Percentiles rank a stretch among this genome's conserved stretches.
Conservation (phyloP, 2,113 vertebrate genomes). For the Dinomys branickii region DNA sequence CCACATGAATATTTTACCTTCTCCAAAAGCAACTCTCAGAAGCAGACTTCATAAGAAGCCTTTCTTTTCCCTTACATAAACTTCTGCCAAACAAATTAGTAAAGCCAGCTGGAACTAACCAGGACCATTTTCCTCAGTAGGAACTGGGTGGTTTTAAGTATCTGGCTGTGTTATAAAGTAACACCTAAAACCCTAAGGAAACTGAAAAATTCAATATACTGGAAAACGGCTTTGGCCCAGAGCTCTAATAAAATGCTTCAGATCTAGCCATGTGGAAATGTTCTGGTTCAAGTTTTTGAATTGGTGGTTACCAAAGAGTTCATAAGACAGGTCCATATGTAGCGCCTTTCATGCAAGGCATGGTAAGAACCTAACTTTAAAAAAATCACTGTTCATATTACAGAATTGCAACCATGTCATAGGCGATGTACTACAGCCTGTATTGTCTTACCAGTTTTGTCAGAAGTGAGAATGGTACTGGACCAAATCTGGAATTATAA, state of each 20-base stretch:
- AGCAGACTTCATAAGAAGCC: slow-evolving; percentile 53
- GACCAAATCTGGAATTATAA: slow-evolving; percentile 70
- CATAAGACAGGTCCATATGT: slow-evolving; percentile 65
- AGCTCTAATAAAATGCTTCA: slow-evolving; percentile 42
- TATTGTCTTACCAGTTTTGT: slow-evolving; percentile 49
- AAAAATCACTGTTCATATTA: slow-evolving; percentile 61
- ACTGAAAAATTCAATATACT: slow-evolving; percentile 58
- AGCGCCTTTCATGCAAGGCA: slow-evolving; percentile 76
- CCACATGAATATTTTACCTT: slow-evolving; percentile 45
- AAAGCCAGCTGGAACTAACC: slow-evolving; percentile 46
- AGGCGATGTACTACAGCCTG: slow-evolving; percentile 57
- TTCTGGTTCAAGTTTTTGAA: slow-evolving; percentile 63
- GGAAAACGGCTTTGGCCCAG: slow-evolving; percentile 44
- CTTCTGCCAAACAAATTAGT: slow-evolving; percentile 37
- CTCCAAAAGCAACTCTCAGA: slow-evolving; percentile 34
- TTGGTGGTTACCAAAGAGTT: slow-evolving; percentile 79
- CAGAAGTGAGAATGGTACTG: slow-evolving; percentile 75
- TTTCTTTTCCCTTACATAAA: slow-evolving; percentile 33
- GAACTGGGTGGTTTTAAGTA: slow-evolving; percentile 44
- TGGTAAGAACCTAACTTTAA: slow-evolving; percentile 48
- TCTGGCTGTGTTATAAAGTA: slow-evolving; percentile 33
- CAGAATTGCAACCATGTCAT: slow-evolving; percentile 61
- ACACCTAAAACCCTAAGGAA: slow-evolving; percentile 18
- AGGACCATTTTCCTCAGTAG: slow-evolving; percentile 5
- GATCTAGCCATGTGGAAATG: slow-evolving; percentile 56